Evolutionary conservation across 1,140 invertebrate genomes (phyloP).

Genomic region (Latrodectus geometricus): DNA sequence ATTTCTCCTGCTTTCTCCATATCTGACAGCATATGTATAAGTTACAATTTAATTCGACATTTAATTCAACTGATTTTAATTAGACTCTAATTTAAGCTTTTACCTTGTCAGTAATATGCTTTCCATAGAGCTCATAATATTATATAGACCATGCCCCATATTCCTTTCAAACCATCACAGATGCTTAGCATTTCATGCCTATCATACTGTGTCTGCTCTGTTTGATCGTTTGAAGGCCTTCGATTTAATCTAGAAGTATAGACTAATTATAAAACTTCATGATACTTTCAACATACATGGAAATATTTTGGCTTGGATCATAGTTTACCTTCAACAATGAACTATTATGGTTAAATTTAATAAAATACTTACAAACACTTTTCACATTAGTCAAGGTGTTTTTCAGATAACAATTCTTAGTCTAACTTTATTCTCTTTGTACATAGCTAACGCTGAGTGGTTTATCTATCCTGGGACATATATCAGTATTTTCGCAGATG

Average conservation of each 20-base stretch:
- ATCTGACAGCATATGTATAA: no score
- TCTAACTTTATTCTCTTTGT: background rate
- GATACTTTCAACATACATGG: background rate
- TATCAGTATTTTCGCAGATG: background rate
- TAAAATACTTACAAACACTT: background rate
- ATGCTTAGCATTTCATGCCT: background rate
- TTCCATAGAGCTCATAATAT: no score
- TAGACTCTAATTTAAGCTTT: no score
- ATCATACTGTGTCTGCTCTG: background rate
- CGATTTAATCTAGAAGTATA: background rate
- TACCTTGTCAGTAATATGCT: no score
- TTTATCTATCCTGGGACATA: background rate
- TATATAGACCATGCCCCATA: background rate
- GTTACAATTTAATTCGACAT: no score
- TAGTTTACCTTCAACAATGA: background rate
- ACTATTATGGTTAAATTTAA: constrained; percentile 12
- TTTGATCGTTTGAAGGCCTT: background rate
- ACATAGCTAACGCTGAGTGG: background rate
- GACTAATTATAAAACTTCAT: background rate
- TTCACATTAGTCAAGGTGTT: background rate
- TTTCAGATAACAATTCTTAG: background rate
- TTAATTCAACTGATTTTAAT: no score
- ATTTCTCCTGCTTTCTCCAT: no score
- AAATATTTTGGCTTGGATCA: background rate
- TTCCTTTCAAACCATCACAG: background rate